Evolutionary conservation across 2,797 vertebrate species (phyloP).

Genomic region (Hippocampus kuda): DNA sequence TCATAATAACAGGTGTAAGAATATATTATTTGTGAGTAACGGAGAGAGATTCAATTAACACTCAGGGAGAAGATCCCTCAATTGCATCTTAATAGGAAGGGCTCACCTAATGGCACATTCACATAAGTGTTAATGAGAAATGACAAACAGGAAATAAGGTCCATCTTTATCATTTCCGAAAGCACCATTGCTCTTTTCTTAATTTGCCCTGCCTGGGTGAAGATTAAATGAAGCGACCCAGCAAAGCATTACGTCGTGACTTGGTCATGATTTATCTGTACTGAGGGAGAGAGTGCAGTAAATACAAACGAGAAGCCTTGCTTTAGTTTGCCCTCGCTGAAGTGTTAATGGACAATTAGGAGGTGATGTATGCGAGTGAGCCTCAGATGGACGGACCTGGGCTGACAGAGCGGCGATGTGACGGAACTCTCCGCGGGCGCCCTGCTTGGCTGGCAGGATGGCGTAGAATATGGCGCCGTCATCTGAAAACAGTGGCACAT

Average conservation of each 20-base stretch:
- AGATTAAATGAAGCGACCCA: background rate
- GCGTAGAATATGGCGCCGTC: constrained; percentile 69
- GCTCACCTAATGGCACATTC: background rate
- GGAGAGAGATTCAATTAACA: background rate
- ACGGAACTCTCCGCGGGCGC: constrained; percentile 71
- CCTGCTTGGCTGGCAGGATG: constrained; percentile 72
- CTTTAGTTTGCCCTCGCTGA: background rate
- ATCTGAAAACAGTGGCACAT: constrained; percentile 64
- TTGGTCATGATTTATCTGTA: constrained; percentile 3
- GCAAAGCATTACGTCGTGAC: background rate
- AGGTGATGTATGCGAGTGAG: background rate
- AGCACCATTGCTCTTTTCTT: background rate
- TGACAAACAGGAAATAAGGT: background rate
- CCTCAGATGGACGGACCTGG: constrained; percentile 62
- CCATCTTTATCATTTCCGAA: background rate
- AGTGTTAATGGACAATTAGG: background rate
- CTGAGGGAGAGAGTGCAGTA: background rate
- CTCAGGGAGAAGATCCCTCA: background rate
- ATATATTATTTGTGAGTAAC: background rate
- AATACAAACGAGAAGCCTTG: background rate
- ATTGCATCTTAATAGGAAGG: background rate
- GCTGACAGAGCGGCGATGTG: constrained; percentile 68
- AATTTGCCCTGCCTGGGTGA: background rate
- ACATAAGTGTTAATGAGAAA: constrained; percentile 2
- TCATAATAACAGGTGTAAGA: background rate